These are phyloP conservation scores for Machimus atricapillus DNA, from an alignment of 2,888 invertebrate species.

Conservation along the genomic window DNA sequence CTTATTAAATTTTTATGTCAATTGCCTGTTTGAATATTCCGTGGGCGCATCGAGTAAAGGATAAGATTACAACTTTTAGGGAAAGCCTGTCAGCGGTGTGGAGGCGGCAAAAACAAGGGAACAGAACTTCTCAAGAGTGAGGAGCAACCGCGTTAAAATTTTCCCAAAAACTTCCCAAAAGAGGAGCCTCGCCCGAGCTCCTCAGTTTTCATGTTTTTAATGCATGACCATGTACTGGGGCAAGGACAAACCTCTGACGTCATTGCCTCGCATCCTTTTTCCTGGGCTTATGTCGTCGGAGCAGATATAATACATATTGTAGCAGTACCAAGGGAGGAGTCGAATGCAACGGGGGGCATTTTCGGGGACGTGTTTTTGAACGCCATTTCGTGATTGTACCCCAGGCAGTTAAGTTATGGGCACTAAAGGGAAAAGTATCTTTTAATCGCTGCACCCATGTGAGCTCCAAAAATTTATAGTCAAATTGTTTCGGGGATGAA, in stretches of 20 bases:
- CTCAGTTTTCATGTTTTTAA: conserved; percentile 20
- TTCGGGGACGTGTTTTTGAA: not conserved
- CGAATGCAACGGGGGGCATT: not conserved
- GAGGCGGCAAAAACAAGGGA: not conserved
- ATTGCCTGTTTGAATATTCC: not conserved
- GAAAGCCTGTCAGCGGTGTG: not conserved
- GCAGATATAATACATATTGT: not conserved
- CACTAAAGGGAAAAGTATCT: not conserved
- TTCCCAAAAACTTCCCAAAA: not conserved
- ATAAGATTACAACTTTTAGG: not conserved
- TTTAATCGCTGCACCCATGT: not conserved
- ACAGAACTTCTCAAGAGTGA: not conserved
- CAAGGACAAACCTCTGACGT: conserved; percentile 42
- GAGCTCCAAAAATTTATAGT: not conserved
- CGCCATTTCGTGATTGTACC: not conserved
- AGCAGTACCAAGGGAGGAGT: not conserved
- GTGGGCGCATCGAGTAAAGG: not conserved
- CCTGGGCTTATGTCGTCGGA: not conserved
- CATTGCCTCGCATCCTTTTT: conserved; percentile 22
- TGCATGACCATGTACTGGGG: conserved; percentile 40
- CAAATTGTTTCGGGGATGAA: not conserved
- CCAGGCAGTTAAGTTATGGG: not conserved
- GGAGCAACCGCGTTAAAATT: not conserved
- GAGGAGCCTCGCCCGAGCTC: not conserved
- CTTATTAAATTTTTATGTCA: conserved; percentile 8